Conservation (phyloP, 2,113 vertebrate species). For the Callopanchax toddi region DNA sequence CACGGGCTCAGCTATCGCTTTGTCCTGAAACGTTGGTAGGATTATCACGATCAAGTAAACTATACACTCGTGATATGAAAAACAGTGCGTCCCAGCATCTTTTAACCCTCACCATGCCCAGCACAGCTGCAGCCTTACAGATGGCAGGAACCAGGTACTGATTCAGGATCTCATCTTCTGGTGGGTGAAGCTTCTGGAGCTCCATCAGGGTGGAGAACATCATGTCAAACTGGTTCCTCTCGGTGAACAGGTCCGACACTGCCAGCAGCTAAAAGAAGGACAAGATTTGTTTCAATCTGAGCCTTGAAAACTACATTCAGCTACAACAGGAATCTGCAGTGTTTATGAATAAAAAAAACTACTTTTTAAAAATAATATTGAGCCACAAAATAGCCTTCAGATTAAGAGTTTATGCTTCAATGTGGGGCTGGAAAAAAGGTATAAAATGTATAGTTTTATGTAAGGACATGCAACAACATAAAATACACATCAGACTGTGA, state of each 20-base stretch:
- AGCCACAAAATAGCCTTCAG: too few relatives aligned
- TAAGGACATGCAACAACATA: too few relatives aligned
- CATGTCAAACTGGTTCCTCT: conserved; percentile 98
- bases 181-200: conserved; percentile 90
- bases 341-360: too few relatives aligned
- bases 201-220: conserved; percentile 95
- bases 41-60: too few relatives aligned
- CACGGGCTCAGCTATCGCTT: conserved; percentile 92
- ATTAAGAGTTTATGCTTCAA: too few relatives aligned
- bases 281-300: background rate
- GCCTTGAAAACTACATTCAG: background rate
- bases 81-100: too few relatives aligned
- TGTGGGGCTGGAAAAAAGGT: too few relatives aligned
- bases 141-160: conserved; percentile 96
- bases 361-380: too few relatives aligned
- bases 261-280: conserved; percentile 86
- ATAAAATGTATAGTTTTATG: too few relatives aligned
- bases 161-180: conserved; percentile 94
- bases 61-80: too few relatives aligned
- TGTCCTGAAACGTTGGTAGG: conserved; percentile 82
- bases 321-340: too few relatives aligned
- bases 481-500: too few relatives aligned
- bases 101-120: conserved; percentile 94
- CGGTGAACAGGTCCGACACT: conserved; percentile 97
- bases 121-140: conserved; percentile 96